phyloP scores from a whole-genome alignment of 1,140 invertebrate genomes.

The Wasmannia auropunctata region DNA sequence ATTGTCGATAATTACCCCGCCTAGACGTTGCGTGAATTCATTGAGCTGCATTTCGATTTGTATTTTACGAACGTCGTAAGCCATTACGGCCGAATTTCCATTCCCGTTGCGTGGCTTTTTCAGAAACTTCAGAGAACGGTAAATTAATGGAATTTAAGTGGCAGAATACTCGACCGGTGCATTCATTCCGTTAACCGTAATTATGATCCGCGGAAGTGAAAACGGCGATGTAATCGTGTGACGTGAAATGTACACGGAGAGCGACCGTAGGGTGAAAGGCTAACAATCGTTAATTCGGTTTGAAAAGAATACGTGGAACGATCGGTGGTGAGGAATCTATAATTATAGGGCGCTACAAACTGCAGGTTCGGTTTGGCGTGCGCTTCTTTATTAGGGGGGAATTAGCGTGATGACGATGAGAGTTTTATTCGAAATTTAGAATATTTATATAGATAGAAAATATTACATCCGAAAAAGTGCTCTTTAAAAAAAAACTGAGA shows the following conservation, averaged over 20 bases:
- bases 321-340: conserved; percentile 34
- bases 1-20: neutral
- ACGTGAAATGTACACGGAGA: conserved; percentile 46
- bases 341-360: conserved; percentile 13
- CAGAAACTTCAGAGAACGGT: neutral
- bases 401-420: neutral
- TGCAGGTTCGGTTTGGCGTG: conserved; percentile 10
- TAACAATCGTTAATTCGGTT: conserved; percentile 46
- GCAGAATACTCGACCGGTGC: neutral
- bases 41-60: neutral
- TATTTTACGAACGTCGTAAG: neutral
- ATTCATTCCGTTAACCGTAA: neutral
- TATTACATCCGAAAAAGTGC: neutral
- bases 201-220: conserved; percentile 23
- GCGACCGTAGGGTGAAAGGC: conserved; percentile 30
- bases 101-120: neutral
- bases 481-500: neutral
- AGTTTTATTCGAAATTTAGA: neutral
- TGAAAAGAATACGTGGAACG: conserved; percentile 40
- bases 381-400: conserved; percentile 8
- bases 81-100: neutral
- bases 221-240: conserved; percentile 37
- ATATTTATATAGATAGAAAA: no score
- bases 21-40: neutral
- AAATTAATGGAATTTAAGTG: conserved; percentile 45